A percentile compares a stretch with the other conserved stretches of the same genome.
phyloP scores from a whole-genome alignment of 1,140 invertebrate species.

The Pseudomyrmex gracilis region DNA sequence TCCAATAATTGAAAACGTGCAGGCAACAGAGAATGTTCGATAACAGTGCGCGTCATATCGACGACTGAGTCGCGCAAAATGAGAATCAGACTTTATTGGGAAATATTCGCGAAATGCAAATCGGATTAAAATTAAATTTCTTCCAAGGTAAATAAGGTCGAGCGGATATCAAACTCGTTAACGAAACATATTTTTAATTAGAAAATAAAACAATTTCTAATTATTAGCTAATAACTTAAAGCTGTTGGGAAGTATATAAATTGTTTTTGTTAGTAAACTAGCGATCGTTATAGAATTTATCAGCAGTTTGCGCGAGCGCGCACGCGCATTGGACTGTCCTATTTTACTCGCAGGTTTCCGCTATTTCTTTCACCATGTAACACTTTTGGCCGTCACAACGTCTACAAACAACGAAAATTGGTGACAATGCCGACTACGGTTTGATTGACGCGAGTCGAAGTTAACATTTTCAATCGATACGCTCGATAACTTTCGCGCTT shows the following conservation, averaged over 20 bases:
- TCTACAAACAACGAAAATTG: constrained; percentile 14
- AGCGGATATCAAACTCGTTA: neutral
- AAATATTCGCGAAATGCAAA: neutral
- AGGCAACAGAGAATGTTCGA: constrained; percentile 1
- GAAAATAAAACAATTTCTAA: neutral
- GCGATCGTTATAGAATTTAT: neutral
- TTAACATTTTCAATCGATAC: constrained; percentile 37
- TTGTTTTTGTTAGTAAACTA: neutral
- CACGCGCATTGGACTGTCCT: neutral
- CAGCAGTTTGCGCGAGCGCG: neutral
- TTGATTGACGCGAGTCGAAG: constrained; percentile 47
- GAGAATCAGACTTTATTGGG: neutral
- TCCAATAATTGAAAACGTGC: constrained; percentile 49
- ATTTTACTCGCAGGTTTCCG: neutral
- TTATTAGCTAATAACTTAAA: neutral
- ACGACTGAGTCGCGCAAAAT: neutral
- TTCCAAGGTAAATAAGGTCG: neutral
- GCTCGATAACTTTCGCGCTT: constrained; percentile 58
- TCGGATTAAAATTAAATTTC: neutral
- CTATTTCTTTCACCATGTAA: constrained; percentile 22
- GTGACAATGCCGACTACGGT: neutral
- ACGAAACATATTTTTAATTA: neutral
- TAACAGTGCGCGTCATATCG: neutral
- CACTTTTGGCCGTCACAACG: neutral
- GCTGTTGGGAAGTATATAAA: neutral